Conservation (phyloP, 37 sponge, comb jelly and placozoan genomes). For the Hormiphora californensis region DNA sequence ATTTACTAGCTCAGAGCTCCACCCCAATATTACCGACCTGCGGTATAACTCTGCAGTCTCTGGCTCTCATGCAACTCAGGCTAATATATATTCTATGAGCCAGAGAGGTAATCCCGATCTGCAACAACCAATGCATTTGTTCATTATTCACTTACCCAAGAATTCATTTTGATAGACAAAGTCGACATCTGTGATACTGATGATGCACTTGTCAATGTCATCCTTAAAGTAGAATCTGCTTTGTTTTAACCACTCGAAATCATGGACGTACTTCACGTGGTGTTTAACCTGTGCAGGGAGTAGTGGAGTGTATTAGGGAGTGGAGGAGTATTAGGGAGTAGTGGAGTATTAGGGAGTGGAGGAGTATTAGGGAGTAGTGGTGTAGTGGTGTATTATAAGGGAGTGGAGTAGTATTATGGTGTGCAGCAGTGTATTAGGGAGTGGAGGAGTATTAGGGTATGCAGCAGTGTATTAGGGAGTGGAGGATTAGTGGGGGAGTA, state of each 20-base stretch:
- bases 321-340: neutral
- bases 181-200: constrained; percentile 93
- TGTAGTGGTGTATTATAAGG: neutral
- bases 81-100: too few species aligned
- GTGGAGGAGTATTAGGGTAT: too few species aligned
- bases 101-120: too few species aligned
- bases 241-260: constrained; percentile 98
- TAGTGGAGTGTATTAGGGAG: neutral
- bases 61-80: too few species aligned
- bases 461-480: too few species aligned
- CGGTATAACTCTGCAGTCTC: too few species aligned
- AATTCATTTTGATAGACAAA: constrained; percentile 65
- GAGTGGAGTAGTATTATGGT: too few species aligned
- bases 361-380: neutral
- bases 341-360: too few species aligned
- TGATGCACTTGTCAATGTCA: constrained; percentile 70
- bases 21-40: too few species aligned
- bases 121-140: constrained; percentile 94
- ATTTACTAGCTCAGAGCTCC: too few species aligned
- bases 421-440: too few species aligned
- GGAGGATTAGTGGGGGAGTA: too few species aligned
- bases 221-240: constrained; percentile 92
- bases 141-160: constrained; percentile 51
- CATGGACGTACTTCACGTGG: constrained; percentile 71
- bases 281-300: constrained; percentile 60